A percentile compares a stretch with the other conserved stretches of the same genome.
phyloP scores from a whole-genome alignment of 2,888 invertebrate genomes.

The Diaphora mendica region DNA sequence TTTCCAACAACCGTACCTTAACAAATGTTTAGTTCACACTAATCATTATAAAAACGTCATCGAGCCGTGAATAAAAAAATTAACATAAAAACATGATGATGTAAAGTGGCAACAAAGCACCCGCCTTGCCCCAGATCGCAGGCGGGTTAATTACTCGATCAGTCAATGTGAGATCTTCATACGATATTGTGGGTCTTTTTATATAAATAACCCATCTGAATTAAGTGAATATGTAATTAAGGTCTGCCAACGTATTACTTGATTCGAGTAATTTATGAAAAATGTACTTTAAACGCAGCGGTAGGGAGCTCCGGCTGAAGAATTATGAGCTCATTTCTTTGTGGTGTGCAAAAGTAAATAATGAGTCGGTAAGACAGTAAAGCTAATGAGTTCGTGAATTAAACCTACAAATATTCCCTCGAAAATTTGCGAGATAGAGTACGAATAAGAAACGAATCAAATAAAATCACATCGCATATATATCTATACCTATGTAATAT shows the following conservation, averaged over 20 bases:
- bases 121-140: conserved; percentile 63
- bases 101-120: conserved; percentile 52
- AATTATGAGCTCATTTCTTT: conserved; percentile 22
- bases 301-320: conserved; percentile 4
- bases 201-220: conserved; percentile 57
- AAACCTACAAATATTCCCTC: background rate
- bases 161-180: conserved; percentile 72
- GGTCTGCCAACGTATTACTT: conserved; percentile 44
- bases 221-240: conserved; percentile 65
- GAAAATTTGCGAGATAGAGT: background rate
- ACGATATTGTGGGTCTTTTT: conserved; percentile 57
- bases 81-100: conserved; percentile 57
- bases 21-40: conserved; percentile 4
- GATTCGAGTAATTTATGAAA: conserved; percentile 47
- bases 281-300: conserved; percentile 29
- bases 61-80: conserved; percentile 35
- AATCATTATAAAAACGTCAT: background rate
- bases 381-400: conserved; percentile 16
- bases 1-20: background rate
- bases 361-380: conserved; percentile 10
- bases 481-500: no score
- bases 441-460: background rate
- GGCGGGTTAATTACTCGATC: conserved; percentile 67
- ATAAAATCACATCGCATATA: background rate
- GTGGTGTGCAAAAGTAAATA: conserved; percentile 19